Conservation (phyloP, 2,888 invertebrate genomes). For the Drosophila pegasa region DNA sequence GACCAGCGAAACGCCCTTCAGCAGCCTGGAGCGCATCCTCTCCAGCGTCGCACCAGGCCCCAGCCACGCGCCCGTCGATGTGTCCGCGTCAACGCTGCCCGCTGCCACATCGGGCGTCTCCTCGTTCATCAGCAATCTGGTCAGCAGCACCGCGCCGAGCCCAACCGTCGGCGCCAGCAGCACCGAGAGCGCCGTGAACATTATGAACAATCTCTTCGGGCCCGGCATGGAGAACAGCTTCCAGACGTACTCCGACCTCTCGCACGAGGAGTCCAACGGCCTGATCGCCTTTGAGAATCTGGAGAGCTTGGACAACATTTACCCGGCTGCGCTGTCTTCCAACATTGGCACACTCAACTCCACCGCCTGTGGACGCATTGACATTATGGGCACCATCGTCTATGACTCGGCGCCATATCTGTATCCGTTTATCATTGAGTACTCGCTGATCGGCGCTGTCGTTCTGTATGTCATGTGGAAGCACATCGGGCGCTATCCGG, state of each 20-base stretch:
- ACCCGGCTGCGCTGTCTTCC: constrained; percentile 87
- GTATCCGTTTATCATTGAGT: constrained; percentile 98
- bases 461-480: constrained; percentile 99
- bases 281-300: constrained; percentile 83
- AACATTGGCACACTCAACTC: constrained; percentile 85
- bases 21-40: constrained; percentile 70
- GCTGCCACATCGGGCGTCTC: constrained; percentile 70
- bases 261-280: constrained; percentile 81
- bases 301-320: constrained; percentile 87
- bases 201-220: constrained; percentile 83
- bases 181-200: constrained; percentile 80
- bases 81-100: constrained; percentile 57
- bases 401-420: constrained; percentile 97
- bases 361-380: constrained; percentile 91
- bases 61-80: constrained; percentile 54
- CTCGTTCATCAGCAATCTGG: constrained; percentile 78
- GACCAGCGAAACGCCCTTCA: constrained; percentile 78
- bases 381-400: constrained; percentile 97
- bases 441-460: constrained; percentile 97
- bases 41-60: constrained; percentile 76
- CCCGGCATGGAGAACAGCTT: constrained; percentile 84
- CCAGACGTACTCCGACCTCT: constrained; percentile 83
- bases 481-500: constrained; percentile 95
- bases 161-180: constrained; percentile 56
- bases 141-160: constrained; percentile 75